Base-by-base conservation (phyloP, 2,113 vertebrate species). In the Phodopus roborovskii region DNA sequence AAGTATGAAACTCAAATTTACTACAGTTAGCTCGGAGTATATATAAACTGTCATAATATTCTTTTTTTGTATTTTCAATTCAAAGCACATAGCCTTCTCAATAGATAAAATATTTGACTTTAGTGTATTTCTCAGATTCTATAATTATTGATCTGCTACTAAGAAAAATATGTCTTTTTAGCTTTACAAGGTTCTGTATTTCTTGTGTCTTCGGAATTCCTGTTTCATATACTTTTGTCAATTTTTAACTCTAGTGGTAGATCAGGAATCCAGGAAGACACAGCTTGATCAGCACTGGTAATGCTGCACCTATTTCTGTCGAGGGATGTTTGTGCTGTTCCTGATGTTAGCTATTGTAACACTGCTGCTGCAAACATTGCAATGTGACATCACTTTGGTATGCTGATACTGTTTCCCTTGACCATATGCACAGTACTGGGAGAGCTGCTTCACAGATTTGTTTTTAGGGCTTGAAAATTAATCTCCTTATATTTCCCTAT, bases 51-150 rank as follows among this genome's bases (percentile, higher is more conserved):
- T 91, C 22, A 50, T 42, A 83, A 22, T 11, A 11, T 75, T 79
- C 33, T 28, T 85, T 73, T 73, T 86, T 82, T 89, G 33, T 70
- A 16, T 79, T 95, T 92, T 92, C 17, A 77, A 71, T 97, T 93
- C 22, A 84, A 70, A 92, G 60, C 42, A 94, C 66, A 86, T 87
- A 28, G 39, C 94, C 79, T 89, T 26, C 91, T 95, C 10, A 60
- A 36, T 83, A 75, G 39, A 62, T 92, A 90, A 90, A 94, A 96
- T 94, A 91, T 83, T 88, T 94, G 33, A 88, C 2, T 53, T 91
- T 62, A 71, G 30, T 82, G 7, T 74, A 93, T 89, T 78, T 93
- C 78, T 74, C 36, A 88, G 45, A 94, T 4, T 45, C 45, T 60
- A 5, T 75, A 58, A 33, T 33, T 96, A 86, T 68, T 94, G 75